A percentile compares a stretch with the other conserved stretches of the same genome.
Conservation (phyloP, 2,888 invertebrate species). For the Trichopria drosophilae region DNA sequence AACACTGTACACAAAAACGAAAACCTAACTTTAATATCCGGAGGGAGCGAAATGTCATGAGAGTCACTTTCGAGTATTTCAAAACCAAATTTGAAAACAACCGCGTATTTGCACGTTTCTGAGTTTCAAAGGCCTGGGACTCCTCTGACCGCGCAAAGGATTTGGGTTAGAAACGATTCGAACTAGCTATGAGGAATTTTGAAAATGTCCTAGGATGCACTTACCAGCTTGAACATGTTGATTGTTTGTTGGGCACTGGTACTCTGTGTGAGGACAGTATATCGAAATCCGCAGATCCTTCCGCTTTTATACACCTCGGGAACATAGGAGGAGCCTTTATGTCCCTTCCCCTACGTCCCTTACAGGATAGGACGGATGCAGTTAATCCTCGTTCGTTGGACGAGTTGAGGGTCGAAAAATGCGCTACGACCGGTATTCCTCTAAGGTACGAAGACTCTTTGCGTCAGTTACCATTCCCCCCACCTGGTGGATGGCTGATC, state of each 20-base stretch:
- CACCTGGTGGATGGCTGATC: not conserved
- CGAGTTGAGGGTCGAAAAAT: slow-evolving; percentile 26
- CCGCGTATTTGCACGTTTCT: too few species aligned
- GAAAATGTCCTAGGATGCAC: slow-evolving; percentile 38
- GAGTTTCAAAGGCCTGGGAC: too few species aligned
- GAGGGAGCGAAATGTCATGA: too few species aligned
- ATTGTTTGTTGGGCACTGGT: slow-evolving; percentile 29
- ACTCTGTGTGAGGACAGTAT: slow-evolving; percentile 28
- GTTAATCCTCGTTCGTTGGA: slow-evolving; percentile 4
- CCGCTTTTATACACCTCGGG: slow-evolving; percentile 19
- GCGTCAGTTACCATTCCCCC: slow-evolving; percentile 9
- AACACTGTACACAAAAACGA: too few species aligned
- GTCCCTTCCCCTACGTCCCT: too few species aligned
- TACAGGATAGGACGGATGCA: too few species aligned
- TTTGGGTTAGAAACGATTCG: not conserved
- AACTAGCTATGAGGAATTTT: not conserved
- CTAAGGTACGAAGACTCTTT: slow-evolving; percentile 35
- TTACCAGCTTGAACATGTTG: slow-evolving; percentile 61
- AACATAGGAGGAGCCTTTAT: too few species aligned
- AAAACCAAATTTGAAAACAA: too few species aligned
- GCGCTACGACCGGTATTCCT: slow-evolving; percentile 35
- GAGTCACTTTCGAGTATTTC: too few species aligned
- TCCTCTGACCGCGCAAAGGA: too few species aligned
- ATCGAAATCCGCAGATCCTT: slow-evolving; percentile 14
- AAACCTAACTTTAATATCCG: too few species aligned